Base-by-base conservation (phyloP, 2,113 vertebrate species). In the Carassius auratus region DNA sequence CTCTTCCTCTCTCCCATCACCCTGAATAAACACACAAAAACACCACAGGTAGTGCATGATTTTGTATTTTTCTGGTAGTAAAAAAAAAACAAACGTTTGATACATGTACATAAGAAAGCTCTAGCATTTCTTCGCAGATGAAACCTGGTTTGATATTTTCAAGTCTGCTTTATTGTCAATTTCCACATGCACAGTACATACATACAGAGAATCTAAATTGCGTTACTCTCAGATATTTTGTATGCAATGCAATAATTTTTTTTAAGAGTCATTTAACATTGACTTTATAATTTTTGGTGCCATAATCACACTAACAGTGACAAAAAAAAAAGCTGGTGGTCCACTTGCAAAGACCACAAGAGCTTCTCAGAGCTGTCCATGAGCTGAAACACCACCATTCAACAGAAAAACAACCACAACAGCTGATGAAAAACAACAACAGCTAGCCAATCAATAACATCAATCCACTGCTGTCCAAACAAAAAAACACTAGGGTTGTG, bases 281-380 rank as follows among this genome's bases (percentile, higher is more conserved):
- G 36, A 38, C 36, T 38, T 38, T 4, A 38, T 38, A 38, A 5
- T 38, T 38, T 17, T 36, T 36, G 66, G 30, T 4, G 33, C 0
- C 19, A 21, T 36, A 17, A 12, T 12, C 52, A 84, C 15, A 94
- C 97, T 95, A 86, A 99, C 98, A 0, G 98, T 99, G 76, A 99
- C 95, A 81, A 90, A 12, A 97, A 97, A 97, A 99, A 99, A 8
- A 99, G 96, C 92, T 99, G 98, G 89, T 99, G 97, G 90, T 99
- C 98, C 79, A 99, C 98, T 91, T 99, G 98, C 74, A 99, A 96
- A 0, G 98, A 99, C 98, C 98, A 99, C 26, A 98, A 86, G 84
- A 99, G 92, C 90, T 95, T 96, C 90, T 99, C 98, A 0, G 96
- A 97, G 83, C 96, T 97, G 88, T 98, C 97, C 98, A 99, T 98